Conservation (phyloP, 1,140 invertebrate species). For the Atta texana region DNA sequence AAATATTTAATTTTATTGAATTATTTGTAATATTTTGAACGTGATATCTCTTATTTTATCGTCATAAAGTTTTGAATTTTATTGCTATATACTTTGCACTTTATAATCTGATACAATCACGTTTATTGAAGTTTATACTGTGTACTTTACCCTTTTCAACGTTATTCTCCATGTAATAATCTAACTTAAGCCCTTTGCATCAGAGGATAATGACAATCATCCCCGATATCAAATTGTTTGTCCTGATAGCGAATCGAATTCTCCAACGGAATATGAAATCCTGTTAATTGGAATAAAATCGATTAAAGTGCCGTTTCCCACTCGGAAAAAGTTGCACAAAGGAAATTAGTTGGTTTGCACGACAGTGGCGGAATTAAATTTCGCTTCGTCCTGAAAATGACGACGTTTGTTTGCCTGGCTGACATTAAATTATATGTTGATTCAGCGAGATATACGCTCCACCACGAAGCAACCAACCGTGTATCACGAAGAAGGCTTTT, state of each 20-base stretch:
- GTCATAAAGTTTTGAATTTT: background rate
- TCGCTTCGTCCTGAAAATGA: conserved; percentile 9
- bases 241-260: background rate
- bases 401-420: conserved; percentile 15
- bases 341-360: conserved; percentile 45
- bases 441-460: conserved; percentile 7
- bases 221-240: background rate
- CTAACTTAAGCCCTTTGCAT: background rate
- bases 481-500: conserved; percentile 2
- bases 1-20: background rate
- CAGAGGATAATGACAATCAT: conserved; percentile 1
- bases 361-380: conserved; percentile 55
- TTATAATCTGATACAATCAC: background rate
- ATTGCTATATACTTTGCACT: background rate
- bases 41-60: background rate
- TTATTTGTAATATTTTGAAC: background rate
- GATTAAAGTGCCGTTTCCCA: background rate
- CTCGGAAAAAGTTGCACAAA: conserved; percentile 40
- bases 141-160: background rate
- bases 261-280: background rate
- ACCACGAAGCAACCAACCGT: background rate
- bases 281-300: conserved; percentile 27
- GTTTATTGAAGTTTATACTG: background rate
- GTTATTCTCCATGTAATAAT: background rate
- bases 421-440: conserved; percentile 56